Conservation (phyloP, 2,797 vertebrate genomes). For the Craterocephalus amniculus region DNA sequence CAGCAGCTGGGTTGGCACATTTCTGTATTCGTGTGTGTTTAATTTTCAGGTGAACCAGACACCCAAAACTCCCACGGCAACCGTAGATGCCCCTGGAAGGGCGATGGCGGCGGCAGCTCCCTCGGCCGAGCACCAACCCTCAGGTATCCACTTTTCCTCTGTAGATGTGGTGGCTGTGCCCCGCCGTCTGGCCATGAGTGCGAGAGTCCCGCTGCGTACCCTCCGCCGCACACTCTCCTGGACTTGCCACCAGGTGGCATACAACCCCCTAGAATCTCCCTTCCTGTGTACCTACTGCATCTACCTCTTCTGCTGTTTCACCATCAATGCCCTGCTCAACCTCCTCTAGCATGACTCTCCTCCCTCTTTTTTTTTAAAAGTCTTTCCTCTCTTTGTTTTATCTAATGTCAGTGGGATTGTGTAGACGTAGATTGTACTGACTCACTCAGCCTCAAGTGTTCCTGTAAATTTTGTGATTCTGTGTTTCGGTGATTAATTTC, state of each 20-base stretch:
- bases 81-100: slow-evolving; percentile 83
- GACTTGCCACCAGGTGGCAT: slow-evolving; percentile 90
- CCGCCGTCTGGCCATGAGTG: slow-evolving; percentile 77
- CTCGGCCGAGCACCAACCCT: slow-evolving; percentile 86
- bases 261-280: slow-evolving; percentile 91
- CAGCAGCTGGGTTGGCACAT: neutral
- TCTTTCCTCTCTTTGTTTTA: slow-evolving; percentile 31
- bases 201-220: slow-evolving; percentile 82
- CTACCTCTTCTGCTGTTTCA: slow-evolving; percentile 85
- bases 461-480: slow-evolving; percentile 38
- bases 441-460: slow-evolving; percentile 36
- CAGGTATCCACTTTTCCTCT: slow-evolving; percentile 95
- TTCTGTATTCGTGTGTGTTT: neutral
- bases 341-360: slow-evolving; percentile 78
- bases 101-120: slow-evolving; percentile 65
- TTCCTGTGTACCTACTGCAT: slow-evolving; percentile 89
- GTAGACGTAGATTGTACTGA: slow-evolving; percentile 53
- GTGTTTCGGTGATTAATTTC: slow-evolving; percentile 42
- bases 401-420: slow-evolving; percentile 44
- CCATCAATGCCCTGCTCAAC: slow-evolving; percentile 81
- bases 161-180: slow-evolving; percentile 79
- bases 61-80: slow-evolving; percentile 71
- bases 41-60: slow-evolving; percentile 85
- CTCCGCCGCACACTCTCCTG: slow-evolving; percentile 86
- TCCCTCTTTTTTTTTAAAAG: slow-evolving; percentile 1